Conservation (phyloP, 2,888 invertebrate species). For the Pyralis farinalis region DNA sequence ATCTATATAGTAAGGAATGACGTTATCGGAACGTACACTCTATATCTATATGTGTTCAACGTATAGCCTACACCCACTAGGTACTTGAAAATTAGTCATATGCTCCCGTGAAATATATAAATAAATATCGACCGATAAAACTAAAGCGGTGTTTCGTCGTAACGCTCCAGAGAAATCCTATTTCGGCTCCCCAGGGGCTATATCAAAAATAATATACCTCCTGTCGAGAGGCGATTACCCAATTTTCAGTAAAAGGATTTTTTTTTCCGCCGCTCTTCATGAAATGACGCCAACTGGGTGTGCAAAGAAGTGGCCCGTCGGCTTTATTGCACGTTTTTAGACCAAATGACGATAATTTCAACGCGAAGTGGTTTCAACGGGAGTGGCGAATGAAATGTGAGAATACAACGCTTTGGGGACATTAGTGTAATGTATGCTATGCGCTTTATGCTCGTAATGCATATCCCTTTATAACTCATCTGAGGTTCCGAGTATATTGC, state of each 20-base stretch:
- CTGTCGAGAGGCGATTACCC: slow-evolving; percentile 57
- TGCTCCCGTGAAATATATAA: too few relatives aligned
- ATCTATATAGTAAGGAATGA: too few relatives aligned
- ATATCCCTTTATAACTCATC: background rate
- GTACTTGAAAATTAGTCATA: too few relatives aligned
- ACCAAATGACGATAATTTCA: slow-evolving; percentile 49
- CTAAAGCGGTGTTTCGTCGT: slow-evolving; percentile 27
- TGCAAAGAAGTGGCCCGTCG: slow-evolving; percentile 25
- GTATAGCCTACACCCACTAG: too few relatives aligned
- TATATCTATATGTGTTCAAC: too few relatives aligned
- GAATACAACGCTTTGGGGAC: background rate
- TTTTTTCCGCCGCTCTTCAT: slow-evolving; percentile 25
- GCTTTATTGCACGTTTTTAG: slow-evolving; percentile 46
- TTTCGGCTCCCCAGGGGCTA: slow-evolving; percentile 35
- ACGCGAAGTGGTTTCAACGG: slow-evolving; percentile 37
- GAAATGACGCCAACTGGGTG: slow-evolving; percentile 27
- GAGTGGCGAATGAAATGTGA: background rate
- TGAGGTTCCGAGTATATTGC: background rate
- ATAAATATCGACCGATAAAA: slow-evolving; percentile 33
- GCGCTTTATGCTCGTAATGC: slow-evolving; percentile 1
- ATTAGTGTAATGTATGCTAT: background rate
- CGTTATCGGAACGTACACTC: too few relatives aligned
- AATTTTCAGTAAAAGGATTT: slow-evolving; percentile 56
- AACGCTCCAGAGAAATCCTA: slow-evolving; percentile 24
- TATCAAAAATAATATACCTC: slow-evolving; percentile 55